A percentile compares a stretch with the other conserved stretches of the same genome.
Evolutionary conservation across 1,140 invertebrate species (phyloP).

Genomic region (Orchesella cincta): DNA sequence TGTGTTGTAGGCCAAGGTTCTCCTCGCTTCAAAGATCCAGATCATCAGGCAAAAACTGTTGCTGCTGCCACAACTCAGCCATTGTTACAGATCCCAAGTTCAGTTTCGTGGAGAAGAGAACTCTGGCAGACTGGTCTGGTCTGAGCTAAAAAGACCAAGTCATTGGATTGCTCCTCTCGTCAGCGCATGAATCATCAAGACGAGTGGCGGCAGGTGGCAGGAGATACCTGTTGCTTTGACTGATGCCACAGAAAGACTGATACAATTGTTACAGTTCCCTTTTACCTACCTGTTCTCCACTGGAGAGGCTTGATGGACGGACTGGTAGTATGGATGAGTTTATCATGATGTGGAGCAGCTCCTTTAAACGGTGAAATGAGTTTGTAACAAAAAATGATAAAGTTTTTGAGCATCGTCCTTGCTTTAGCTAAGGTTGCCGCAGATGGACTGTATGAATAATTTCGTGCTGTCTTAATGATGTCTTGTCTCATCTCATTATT

Average conservation of each 20-base stretch:
- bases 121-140: not conserved
- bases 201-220: slow-evolving; percentile 10
- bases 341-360: not conserved
- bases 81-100: not conserved
- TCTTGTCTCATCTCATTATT: slow-evolving; percentile 27
- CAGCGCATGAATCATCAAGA: not conserved
- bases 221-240: slow-evolving; percentile 23
- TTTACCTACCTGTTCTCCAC: not conserved
- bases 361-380: not conserved
- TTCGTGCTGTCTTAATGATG: slow-evolving; percentile 23
- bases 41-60: slow-evolving; percentile 31
- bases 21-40: slow-evolving; percentile 44
- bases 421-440: not conserved
- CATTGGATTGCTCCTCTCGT: too few relatives aligned
- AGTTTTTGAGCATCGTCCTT: not conserved
- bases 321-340: too few relatives aligned
- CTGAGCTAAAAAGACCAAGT: not conserved
- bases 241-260: not conserved
- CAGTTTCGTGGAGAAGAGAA: not conserved
- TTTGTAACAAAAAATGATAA: not conserved
- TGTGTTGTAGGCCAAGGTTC: slow-evolving; percentile 46
- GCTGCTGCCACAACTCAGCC: not conserved
- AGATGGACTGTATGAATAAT: not conserved
- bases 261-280: slow-evolving; percentile 19
- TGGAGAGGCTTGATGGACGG: too few relatives aligned